Evolutionary conservation across 2,888 invertebrate species (phyloP).

Genomic region (Drosophila kokeensis): DNA sequence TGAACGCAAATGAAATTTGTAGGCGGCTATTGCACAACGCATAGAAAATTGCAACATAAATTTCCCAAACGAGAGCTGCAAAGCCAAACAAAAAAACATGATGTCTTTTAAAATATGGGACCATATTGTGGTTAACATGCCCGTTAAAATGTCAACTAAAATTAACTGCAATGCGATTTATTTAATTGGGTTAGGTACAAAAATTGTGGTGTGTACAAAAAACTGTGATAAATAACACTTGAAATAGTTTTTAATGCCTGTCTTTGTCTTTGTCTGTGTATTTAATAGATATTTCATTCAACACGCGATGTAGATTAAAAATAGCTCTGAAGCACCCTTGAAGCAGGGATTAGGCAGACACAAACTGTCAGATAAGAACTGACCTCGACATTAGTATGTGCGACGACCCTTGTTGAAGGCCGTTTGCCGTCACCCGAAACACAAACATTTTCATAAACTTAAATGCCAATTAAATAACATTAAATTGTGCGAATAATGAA

Average conservation of each 20-base stretch:
- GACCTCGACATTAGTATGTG: conserved; percentile 51
- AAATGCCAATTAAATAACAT: conserved; percentile 79
- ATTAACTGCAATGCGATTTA: conserved; percentile 66
- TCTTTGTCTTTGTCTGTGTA: not conserved
- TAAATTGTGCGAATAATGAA: conserved; percentile 77
- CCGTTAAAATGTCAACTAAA: conserved; percentile 63
- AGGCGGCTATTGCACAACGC: conserved; percentile 46
- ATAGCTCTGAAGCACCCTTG: not conserved
- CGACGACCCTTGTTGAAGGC: conserved; percentile 10
- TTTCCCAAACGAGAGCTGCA: conserved; percentile 25
- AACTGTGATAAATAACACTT: not conserved
- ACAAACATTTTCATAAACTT: conserved; percentile 74
- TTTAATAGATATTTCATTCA: conserved; percentile 2
- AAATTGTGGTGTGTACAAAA: not conserved
- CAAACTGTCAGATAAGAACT: conserved; percentile 41
- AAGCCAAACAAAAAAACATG: conserved; percentile 22
- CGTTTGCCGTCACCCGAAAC: conserved; percentile 33
- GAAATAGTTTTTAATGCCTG: not conserved
- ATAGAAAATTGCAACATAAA: conserved; percentile 76
- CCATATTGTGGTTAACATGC: conserved; percentile 67
- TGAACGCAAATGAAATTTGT: conserved; percentile 52
- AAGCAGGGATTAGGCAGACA: conserved; percentile 22
- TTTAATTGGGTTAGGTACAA: conserved; percentile 37
- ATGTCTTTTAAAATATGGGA: conserved; percentile 40
- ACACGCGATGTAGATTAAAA: conserved; percentile 10